phyloP scores from a whole-genome alignment of 1,140 invertebrate genomes.

The Hydropsyche tenuis region DNA sequence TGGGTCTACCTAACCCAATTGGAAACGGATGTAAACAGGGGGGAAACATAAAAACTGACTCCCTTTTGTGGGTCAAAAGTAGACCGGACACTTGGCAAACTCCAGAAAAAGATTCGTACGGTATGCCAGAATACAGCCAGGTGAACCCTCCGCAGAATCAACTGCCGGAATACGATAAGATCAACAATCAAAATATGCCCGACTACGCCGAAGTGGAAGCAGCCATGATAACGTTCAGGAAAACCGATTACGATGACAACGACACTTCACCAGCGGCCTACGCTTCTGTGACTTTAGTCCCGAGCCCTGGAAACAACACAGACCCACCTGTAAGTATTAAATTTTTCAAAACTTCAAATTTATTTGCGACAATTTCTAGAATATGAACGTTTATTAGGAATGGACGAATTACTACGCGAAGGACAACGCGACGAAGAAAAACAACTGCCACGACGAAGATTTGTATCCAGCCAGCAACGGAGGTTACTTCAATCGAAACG shows the following conservation, averaged over 20 bases:
- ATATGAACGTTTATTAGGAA: slow-evolving; percentile 52
- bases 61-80: slow-evolving; percentile 62
- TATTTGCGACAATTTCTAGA: neutral
- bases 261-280: slow-evolving; percentile 59
- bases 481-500: slow-evolving; percentile 68
- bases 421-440: slow-evolving; percentile 54
- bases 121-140: slow-evolving; percentile 36
- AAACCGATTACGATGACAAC: slow-evolving; percentile 37
- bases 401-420: slow-evolving; percentile 59
- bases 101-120: slow-evolving; percentile 31
- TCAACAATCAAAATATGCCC: slow-evolving; percentile 60
- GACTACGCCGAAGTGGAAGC: slow-evolving; percentile 67
- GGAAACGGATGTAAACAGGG: slow-evolving; percentile 62
- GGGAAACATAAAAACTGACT: slow-evolving; percentile 61
- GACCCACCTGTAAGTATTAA: slow-evolving; percentile 57
- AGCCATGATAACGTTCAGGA: slow-evolving; percentile 43
- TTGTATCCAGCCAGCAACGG: slow-evolving; percentile 67
- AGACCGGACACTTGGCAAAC: slow-evolving; percentile 36
- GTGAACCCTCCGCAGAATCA: slow-evolving; percentile 8
- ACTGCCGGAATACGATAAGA: slow-evolving; percentile 63
- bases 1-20: slow-evolving; percentile 56
- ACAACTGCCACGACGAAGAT: slow-evolving; percentile 60
- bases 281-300: slow-evolving; percentile 60
- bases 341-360: neutral
- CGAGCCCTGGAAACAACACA: slow-evolving; percentile 52